Base-by-base conservation (phyloP, 2,888 invertebrate species). In the Noctua janthina region DNA sequence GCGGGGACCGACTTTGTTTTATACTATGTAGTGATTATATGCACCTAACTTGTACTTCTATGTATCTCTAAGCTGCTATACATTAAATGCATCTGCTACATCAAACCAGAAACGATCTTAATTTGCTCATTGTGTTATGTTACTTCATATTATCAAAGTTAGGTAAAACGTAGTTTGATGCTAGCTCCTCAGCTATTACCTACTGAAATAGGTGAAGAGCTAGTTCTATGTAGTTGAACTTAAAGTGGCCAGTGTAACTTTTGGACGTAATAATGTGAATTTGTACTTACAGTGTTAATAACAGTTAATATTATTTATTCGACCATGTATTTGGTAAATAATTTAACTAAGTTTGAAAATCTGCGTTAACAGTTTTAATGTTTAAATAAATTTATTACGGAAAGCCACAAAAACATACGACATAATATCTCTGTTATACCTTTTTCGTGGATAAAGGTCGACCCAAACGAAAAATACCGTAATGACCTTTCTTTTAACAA, bases 391-490 rank as follows among this genome's bases (percentile, higher is more conserved):
- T 20, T 5, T n/a, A n/a, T 15, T 17, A n/a, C 13, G 43, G 4
- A 43, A 82, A 43, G 17, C 15, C 29, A n/a, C 15, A 54, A 82
- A 69, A 39, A 17, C 13, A 29, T 7, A 11, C 15, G 29, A 20
- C 11, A 29, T 29, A 35, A 15, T 68, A 84, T 29, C 23, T 56
- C 20, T 49, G 64, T 64, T 2, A 3, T 77, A 54, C 43, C 46
- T 64, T 84, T 79, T 46, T 29, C 8, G 46, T 35, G 59, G 51
- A 70, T 79, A 69, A 70, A 59, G 69, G 62, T 83, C 66, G 46
- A 82, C 46, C n/a, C 13, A 62, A 67, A 84, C 46, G 1, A 85
- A 62, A 81, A 39, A 62, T 82, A 81, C 64, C 49, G 15, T 54
- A 84, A 39, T 35, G 35, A 56, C 3, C 29, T 85, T 64, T 73